Base-by-base conservation (phyloP, 2,888 invertebrate species). In the Abscondita cerata region DNA sequence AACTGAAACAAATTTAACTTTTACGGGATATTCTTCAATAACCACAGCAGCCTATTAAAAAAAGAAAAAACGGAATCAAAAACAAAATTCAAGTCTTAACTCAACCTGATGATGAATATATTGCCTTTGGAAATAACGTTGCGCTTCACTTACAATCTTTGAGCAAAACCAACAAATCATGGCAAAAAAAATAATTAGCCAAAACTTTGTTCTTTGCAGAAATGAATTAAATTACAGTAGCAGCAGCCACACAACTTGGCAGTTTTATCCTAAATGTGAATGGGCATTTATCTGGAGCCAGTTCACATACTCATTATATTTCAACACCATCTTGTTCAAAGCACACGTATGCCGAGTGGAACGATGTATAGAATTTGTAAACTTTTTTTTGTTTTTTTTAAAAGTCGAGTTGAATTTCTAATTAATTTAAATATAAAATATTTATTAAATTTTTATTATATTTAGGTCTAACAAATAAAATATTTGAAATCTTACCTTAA, bases 161-260 rank as follows among this genome's bases (percentile, higher is more conserved):
- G 6, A 8, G 19, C 12, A 16, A 47, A 47, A 2, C 8, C 18
- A 47, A 19, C 47, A 47, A 47, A 47, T 47, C 2, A 13, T 47
- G 20, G 47, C 47, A 1, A 47, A 47, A 18, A 47, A 47, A 47
- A 47, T 47, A 18, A 47, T 47, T 2, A 47, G 18, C n/a, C 6
- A 20, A 13, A 47, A 47, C 20, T 19, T n/a, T n/a, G n/a, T n/a
- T n/a, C n/a, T n/a, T n/a, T n/a, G n/a, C n/a, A n/a, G n/a, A n/a
- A n/a, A n/a, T 8, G 16, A 19, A 19, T 47, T 18, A n/a, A 19
- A 9, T 16, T 1, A 1, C 19, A 47, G 12, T 19, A 19, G 16
- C 9, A 41, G n/a, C 2, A 41, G 8, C 5, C 9, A 6, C 5
- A 5, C 9, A 6, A 6, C n/a, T n/a, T n/a, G n/a, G n/a, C n/a